These are phyloP conservation scores for roundworm (Caenorhabditis elegans) DNA, from an alignment of 1,140 invertebrate species.

Conservation along the genomic window WBcel235 BX284602.5:1263501-1264000, in stretches of 20 bases:
- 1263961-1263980: too few relatives aligned
- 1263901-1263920: not conserved
- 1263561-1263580: not conserved
- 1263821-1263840: not conserved
- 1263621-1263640: not conserved
- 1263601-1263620: not conserved
- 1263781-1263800: not conserved
- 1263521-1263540: not conserved
- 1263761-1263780: not conserved
- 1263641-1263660: not conserved
- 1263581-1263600: too few relatives aligned
- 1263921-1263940: too few relatives aligned
- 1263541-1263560: too few relatives aligned
- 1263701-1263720: not conserved
- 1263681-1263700: not conserved
- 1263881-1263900: not conserved
- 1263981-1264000: too few relatives aligned
- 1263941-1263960: too few relatives aligned
- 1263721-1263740: not conserved
- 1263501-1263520: too few relatives aligned
- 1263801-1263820: not conserved
- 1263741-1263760: too few relatives aligned
- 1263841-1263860: conserved; percentile 18
- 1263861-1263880: not conserved
- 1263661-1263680: not conserved